Evolutionary conservation across 2,113 vertebrate genomes (phyloP), one percentile per base, ranked within the genome.

Genomic region (Apistogramma diplotaenia): DNA sequence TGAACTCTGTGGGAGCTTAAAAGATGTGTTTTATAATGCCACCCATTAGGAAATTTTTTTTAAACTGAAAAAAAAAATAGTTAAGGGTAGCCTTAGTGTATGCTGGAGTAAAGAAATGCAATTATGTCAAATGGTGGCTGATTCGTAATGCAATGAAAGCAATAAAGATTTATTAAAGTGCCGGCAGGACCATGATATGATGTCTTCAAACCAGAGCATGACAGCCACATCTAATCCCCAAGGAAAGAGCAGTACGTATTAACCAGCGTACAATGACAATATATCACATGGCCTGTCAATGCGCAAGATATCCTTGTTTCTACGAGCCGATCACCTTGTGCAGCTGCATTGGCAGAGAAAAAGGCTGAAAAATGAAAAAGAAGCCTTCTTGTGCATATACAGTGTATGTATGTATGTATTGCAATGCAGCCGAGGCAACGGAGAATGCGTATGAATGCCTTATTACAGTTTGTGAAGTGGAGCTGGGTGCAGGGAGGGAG

Each of bases 1-100:
- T 90, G 84, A 90, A 92, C 89, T 92, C 87, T 15, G 87, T 78
- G 79, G 83, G 88, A 88, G 89, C 84, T 79, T 79, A 81, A 93
- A 89, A 90, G 74, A 90, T 76, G 85, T 77, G 57, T 89, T 92
- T 91, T 90, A 85, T 88, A 89, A 91, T 83, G 84, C 55, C 83
- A 88, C 65, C 74, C 75, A 87, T 93, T 87, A 90, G 85, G 62
- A 7, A 89, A 82, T 83, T 55, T 73, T 81, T 25, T 11, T 37
- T 11, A 61, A 40, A 49, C 56, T 62, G 29, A 84, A 85, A 81
- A 61, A 86, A 54, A 59, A 67, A 76, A 7, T n/a, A 73, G 73
- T 79, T 78, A 78, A 85, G n/a, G 71, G 59, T 54, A 57, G 31
- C 78, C 46, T 75, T 71, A 40, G 8, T 33, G 53, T 79, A 76